These are phyloP conservation scores for Diorhabda elongata DNA, from an alignment of 1,140 invertebrate genomes.

Conservation along the genomic window DNA sequence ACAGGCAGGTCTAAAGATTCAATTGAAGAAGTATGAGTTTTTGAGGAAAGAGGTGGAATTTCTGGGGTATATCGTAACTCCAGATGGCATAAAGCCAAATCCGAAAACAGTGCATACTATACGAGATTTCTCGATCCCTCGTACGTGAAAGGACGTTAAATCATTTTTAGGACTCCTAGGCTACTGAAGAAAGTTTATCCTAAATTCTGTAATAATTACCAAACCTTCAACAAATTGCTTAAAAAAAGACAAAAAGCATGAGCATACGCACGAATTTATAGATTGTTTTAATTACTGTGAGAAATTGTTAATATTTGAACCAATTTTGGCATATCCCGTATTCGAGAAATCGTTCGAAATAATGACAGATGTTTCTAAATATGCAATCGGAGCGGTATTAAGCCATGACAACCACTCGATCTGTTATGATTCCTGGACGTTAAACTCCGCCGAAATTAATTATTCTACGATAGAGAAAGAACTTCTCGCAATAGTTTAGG, in stretches of 20 bases:
- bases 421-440: conserved; percentile 25
- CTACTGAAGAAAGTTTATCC: conserved; percentile 34
- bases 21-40: conserved; percentile 34
- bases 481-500: conserved; percentile 36
- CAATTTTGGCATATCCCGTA: background rate
- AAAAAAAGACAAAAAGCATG: conserved; percentile 12
- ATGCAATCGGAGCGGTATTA: conserved; percentile 28
- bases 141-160: conserved; percentile 27
- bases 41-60: conserved; percentile 45
- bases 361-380: conserved; percentile 25
- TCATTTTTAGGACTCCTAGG: conserved; percentile 23
- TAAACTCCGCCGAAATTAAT: conserved; percentile 31
- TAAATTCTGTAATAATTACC: conserved; percentile 34
- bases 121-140: conserved; percentile 39
- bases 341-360: conserved; percentile 14
- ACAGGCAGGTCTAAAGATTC: conserved; percentile 19
- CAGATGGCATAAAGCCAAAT: conserved; percentile 34
- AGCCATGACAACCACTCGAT: conserved; percentile 33
- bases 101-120: background rate
- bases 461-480: conserved; percentile 41
- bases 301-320: conserved; percentile 6
- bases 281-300: conserved; percentile 19
- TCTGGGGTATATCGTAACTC: conserved; percentile 32
- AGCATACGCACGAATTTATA: conserved; percentile 17
- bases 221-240: conserved; percentile 31